Conservation (phyloP, 2,888 invertebrate genomes). For the Xiphydria camelus region DNA sequence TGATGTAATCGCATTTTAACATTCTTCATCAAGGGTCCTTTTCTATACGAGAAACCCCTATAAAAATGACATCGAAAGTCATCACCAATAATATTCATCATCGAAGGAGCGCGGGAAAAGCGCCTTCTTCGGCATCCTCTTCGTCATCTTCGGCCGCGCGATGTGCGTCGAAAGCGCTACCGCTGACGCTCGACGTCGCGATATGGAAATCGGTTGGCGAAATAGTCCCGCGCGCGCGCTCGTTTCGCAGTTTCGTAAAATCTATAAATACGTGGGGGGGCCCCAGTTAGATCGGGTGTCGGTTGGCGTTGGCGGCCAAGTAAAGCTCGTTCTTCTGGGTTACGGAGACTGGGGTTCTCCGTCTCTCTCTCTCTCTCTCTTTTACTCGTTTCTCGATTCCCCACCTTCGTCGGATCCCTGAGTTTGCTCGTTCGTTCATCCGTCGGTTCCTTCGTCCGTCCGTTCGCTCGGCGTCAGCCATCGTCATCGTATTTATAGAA, state of each 20-base stretch:
- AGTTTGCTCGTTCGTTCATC: slow-evolving; percentile 4
- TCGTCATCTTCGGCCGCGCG: too few relatives aligned
- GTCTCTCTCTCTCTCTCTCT: slow-evolving; percentile 16
- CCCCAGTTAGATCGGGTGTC: slow-evolving; percentile 58
- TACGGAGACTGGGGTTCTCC: slow-evolving; percentile 33
- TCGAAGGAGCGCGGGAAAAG: too few relatives aligned
- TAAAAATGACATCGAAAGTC: too few relatives aligned
- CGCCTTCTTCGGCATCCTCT: too few relatives aligned
- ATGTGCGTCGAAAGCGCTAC: too few relatives aligned
- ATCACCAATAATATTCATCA: too few relatives aligned
- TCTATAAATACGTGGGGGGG: slow-evolving; percentile 53
- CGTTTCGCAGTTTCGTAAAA: slow-evolving; percentile 50
- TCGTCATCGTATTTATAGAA: slow-evolving; percentile 51
- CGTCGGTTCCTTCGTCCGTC: slow-evolving; percentile 14
- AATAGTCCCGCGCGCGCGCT: slow-evolving; percentile 8
- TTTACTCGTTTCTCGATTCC: slow-evolving; percentile 10
- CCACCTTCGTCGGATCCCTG: slow-evolving; percentile 2
- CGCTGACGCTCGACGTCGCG: too few relatives aligned
- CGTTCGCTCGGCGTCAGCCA: slow-evolving; percentile 24
- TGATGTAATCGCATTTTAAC: too few relatives aligned
- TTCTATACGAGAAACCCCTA: too few relatives aligned
- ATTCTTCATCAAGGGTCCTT: too few relatives aligned
- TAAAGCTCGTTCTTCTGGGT: slow-evolving; percentile 54
- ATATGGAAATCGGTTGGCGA: neutral
- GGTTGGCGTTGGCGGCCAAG: slow-evolving; percentile 56